Base-by-base conservation (phyloP, 2,888 invertebrate species). In the Macroteleia sp. region DNA sequence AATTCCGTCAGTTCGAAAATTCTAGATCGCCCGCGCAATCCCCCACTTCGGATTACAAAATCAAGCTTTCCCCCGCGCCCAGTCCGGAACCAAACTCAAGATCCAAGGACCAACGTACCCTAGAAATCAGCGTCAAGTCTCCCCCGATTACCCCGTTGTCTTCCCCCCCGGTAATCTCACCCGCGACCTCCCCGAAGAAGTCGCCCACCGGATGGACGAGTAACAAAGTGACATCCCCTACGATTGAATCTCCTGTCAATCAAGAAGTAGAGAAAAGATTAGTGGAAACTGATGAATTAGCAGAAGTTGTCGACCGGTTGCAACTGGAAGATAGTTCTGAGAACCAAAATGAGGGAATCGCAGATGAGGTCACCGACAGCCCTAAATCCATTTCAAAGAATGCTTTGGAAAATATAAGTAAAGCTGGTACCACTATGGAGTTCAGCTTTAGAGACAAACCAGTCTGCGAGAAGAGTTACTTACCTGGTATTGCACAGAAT, bases 351-450 rank as follows among this genome's bases (percentile, higher is more conserved):
- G 4, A 36, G 5, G 44, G 22, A 25, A 30, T 1, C 6, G 1
- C 59, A 10, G 66, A 66, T 3, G 59, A 74, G 30, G 66, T 52
- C 8, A 30, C 30, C 0, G 90, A 91, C 20, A 90, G 89, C 44
- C 87, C 91, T 44, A 93, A 92, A 79, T 89, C 86, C 39, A 93
- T 94, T 84, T 93, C 94, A 6, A 93, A 93, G 83, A 91, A 92
- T n/a, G 94, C 95, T 8, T 90, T 95, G 54, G 95, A 95, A 87
- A 94, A 94, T 83, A 95, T 95, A 85, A 93, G 94, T 28, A 94
- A 94, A 89, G 95, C 94, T 67, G 94, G 95, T n/a, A 93, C 93
- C 62, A 93, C 94, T 14, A 92, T 95, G 83, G 93, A 94, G 75
- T 95, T 93, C 87, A 92, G 93, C 67, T 94, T 95, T 86, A 91